These are phyloP conservation scores for Dicycla oo DNA, from an alignment of 2,888 invertebrate genomes.

Conservation along the genomic window DNA sequence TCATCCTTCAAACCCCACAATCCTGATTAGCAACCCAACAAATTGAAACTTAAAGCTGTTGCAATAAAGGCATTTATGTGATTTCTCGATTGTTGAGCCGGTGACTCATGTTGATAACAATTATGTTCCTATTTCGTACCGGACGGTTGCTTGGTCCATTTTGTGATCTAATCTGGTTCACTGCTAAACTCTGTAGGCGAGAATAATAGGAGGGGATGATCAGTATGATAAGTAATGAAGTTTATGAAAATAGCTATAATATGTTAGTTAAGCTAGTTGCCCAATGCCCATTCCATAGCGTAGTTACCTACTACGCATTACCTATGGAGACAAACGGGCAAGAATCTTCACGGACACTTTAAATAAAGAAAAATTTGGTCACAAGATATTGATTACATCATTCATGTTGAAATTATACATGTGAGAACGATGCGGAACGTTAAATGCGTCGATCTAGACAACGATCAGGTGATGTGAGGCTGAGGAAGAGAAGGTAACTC, in stretches of 20 bases:
- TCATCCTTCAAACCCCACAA: conserved; percentile 29
- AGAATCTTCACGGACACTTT: too few species aligned
- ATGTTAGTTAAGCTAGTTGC: too few species aligned
- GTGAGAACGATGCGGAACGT: too few species aligned
- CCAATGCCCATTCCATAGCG: too few species aligned
- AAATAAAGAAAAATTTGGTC: too few species aligned
- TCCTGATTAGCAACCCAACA: conserved; percentile 63
- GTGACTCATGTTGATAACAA: conserved; percentile 63
- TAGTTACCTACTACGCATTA: too few species aligned
- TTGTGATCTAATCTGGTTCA: conserved; percentile 51
- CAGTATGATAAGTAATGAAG: neutral
- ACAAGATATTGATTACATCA: too few species aligned
- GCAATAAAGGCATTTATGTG: conserved; percentile 67
- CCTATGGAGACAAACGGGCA: too few species aligned
- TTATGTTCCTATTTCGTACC: conserved; percentile 45
- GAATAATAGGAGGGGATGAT: neutral
- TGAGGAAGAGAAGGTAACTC: neutral
- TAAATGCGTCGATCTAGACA: too few species aligned
- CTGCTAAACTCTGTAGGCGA: neutral
- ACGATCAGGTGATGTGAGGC: neutral
- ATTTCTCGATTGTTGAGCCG: conserved; percentile 58
- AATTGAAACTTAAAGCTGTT: conserved; percentile 67
- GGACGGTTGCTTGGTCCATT: conserved; percentile 18
- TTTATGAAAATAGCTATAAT: neutral
- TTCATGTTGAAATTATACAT: too few species aligned